Percentiles rank a stretch among this genome's conserved stretches.
Evolutionary conservation across 2,797 vertebrate species (phyloP).

Genomic region (Falco naumanni): DNA sequence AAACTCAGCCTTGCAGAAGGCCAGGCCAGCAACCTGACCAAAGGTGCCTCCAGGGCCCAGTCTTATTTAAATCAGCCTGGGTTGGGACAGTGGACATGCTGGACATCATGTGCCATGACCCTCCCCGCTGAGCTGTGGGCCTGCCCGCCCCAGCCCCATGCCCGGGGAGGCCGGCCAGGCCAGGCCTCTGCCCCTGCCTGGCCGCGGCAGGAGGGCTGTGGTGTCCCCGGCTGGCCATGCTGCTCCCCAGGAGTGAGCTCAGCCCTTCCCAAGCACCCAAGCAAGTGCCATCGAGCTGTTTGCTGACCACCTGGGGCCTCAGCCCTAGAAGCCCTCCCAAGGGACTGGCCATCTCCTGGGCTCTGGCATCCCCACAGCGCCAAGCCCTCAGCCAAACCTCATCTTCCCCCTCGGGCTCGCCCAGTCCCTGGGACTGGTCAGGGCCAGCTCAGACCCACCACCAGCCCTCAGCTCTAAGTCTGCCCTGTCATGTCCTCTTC

Average conservation of each 20-base stretch:
- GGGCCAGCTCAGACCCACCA: no score
- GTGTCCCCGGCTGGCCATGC: accelerated
- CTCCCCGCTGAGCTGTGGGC: not conserved
- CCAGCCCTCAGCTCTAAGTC: no score
- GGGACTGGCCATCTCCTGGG: accelerated
- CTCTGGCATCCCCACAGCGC: not conserved
- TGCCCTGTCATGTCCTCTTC: not conserved
- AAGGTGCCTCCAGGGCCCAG: not conserved
- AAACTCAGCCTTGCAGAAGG: not conserved
- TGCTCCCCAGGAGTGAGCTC: not conserved
- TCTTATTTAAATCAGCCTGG: not conserved
- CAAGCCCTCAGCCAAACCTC: not conserved
- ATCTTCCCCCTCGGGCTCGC: no score
- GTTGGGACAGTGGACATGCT: accelerated
- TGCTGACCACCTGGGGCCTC: accelerated
- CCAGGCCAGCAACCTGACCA: no score
- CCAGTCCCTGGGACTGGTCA: not conserved
- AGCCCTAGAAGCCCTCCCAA: no score
- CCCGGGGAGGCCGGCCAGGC: not conserved
- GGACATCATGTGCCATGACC: no score
- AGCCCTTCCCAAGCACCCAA: not conserved
- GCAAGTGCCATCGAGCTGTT: accelerated
- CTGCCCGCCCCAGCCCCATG: no score
- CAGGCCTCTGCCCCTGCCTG: not conserved
- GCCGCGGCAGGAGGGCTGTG: not conserved